Evolutionary conservation across 2,888 invertebrate genomes (phyloP), one percentile per base, ranked within the genome.

Genomic region (Hyalella azteca): DNA sequence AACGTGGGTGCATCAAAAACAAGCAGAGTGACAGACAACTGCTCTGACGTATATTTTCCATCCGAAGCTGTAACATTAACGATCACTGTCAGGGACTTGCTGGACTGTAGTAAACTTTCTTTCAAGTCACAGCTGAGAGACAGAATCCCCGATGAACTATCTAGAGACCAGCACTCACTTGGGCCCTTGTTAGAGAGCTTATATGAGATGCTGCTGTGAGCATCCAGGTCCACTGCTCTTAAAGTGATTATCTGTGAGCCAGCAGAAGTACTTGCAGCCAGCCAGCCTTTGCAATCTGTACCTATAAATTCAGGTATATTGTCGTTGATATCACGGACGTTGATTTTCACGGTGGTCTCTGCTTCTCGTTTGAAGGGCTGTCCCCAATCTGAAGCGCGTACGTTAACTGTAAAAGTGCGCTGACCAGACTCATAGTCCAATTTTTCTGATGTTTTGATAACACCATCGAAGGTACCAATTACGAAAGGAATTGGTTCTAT

Each of bases 341-440:
- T 92, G 49, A 98, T 93, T n/a, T 92, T 91, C 49, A 98, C 89
- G 81, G 93, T 92, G 90, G 95, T 93, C 89, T 97, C 96, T 0
- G 95, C 94, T 88, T 97, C 96, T 41, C 97, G 91, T 9, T 96
- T 91, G 88, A 94, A 96, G 0, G 98, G 98, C 78, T 86, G 86
- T 1, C 96, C 98, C 96, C 97, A 97, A 89, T 98, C 98, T 13
- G 96, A 95, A 0, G 97, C 97, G 48, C 97, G 90, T 41, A 98
- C 91, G 75, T 93, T 91, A 60, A 98, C 89, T 40, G 92, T 89
- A 87, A 95, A 97, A 85, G 93, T 92, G 45, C 95, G 90, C 78
- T 93, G 90, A 94, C 95, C 95, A 81, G 94, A 94, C 88, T 97
- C 97, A 88, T 93, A 97, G 88, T 97, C 97, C 75, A 97, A 90